Evolutionary conservation across 2,888 invertebrate species (phyloP), one percentile per base, ranked within the genome.

Genomic region (Beris chalybata): DNA sequence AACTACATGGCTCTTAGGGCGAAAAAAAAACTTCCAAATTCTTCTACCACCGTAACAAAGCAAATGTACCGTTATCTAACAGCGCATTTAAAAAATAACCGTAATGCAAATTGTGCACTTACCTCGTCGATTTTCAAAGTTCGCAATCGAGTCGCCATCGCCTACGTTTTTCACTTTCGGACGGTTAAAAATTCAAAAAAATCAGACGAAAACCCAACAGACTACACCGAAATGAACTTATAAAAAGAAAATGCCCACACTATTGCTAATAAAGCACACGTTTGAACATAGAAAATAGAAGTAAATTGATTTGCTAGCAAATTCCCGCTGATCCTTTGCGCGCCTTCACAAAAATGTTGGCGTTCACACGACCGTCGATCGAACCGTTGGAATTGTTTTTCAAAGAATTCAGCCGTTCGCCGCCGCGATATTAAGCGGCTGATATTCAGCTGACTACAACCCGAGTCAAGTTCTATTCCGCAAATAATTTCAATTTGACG

Each of bases 311-410:
- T 38, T 9, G 38, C 5, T 38, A 7, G 38, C 38, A 3, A 22
- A 22, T 22, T 22, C 22, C 22, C 22, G 22, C 22, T 22, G 47
- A 22, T 13, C 11, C n/a, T 12, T 12, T 38, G 50, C 32, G 13
- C 50, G 59, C 59, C 59, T 50, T 32, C 48, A 59, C 48, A 44
- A 59, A 59, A 59, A 59, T 22, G 48, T 48, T 13, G 32, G 9
- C 22, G 31, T 52, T 9, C 32, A 13, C 13, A 61, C 61, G 52
- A 32, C 38, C 50, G 50, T 50, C 52, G 38, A 13, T 29, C 61
- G 31, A 61, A 61, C 61, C 61, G 61, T 61, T 59, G 59, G 29
- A 59, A 48, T 59, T 61, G 50, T 61, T 61, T n/a, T 61, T 61
- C 61, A 61, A 61, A 61, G 61, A 43, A 52, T 50, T 50, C 50